Conservation (phyloP, 2,113 vertebrate genomes). For the Mormoops blainvillei region DNA sequence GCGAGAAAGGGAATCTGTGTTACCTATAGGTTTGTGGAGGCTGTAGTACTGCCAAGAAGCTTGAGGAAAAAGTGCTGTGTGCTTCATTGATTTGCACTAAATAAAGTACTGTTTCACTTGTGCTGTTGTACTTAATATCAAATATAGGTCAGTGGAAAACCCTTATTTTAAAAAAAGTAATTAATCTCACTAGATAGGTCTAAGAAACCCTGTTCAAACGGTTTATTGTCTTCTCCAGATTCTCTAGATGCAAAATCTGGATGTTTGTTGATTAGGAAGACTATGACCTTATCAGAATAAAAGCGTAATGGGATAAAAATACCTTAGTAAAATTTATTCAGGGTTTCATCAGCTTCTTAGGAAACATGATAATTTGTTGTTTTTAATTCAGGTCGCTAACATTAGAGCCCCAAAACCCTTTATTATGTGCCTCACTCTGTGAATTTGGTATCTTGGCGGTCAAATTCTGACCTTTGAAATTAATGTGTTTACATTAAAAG, state of each 20-base stretch:
- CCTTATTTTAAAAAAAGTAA: background rate
- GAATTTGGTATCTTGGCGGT: background rate
- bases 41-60: background rate
- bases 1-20: background rate
- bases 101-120: background rate
- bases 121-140: background rate
- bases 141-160: background rate
- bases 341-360: background rate
- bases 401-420: background rate
- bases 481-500: background rate
- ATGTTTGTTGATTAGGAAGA: background rate
- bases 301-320: background rate
- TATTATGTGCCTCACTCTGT: background rate
- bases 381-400: background rate
- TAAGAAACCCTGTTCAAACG: background rate
- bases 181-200: conserved; percentile 23
- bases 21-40: background rate
- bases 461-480: conserved; percentile 2
- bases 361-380: background rate
- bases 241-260: background rate
- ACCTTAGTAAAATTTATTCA: background rate
- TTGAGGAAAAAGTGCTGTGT: background rate
- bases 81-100: background rate
- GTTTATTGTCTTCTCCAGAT: background rate
- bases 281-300: conserved; percentile 1